Base-by-base conservation (phyloP, 2,888 invertebrate species). In the Anoplius nigerrimus region DNA sequence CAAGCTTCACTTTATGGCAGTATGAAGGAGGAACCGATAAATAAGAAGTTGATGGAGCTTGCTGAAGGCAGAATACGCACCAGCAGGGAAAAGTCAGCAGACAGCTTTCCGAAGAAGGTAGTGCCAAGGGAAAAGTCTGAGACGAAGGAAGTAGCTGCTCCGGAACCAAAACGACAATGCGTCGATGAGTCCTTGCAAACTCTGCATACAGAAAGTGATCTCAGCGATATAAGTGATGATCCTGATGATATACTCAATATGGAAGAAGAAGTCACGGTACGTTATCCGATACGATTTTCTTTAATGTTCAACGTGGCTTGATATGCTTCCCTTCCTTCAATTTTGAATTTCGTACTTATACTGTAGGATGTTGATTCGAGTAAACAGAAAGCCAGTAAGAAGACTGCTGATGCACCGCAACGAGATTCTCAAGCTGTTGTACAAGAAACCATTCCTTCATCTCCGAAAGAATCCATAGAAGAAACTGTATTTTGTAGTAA, bases 161-260 rank as follows among this genome's bases (percentile, higher is more conserved):
- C 70, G 4, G 75, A 75, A 24, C 72, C 82, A 0, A 87, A 87
- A 64, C 82, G 86, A 52, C 64, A 81, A 1, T 84, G 86, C 27
- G 79, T 89, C 6, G 92, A 92, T 1, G 83, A 90, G 45, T 90
- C 81, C 22, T 84, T 71, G 57, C 91, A 71, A 90, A 92, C 78
- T 87, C 91, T 85, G 88, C 91, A 74, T 89, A 93, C 83, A 90
- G 93, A 79, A 92, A 94, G 88, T 83, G 94, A 95, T 86, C 91
- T 96, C 15, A 96, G 96, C 88, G 96, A 96, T 89, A 95, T 96
- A 71, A 96, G 96, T 85, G 96, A 96, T 81, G 96, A 96, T 88
- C 95, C 95, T 62, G 96, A 96, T 88, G 96, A 96, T 82, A 95
- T 96, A 83, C 91, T 96, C 3, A 94, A 95, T 75, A 92, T 94